Evolutionary conservation across 2,888 invertebrate genomes (phyloP), one percentile per base, ranked within the genome.

Genomic region (Clusia tigrina): DNA sequence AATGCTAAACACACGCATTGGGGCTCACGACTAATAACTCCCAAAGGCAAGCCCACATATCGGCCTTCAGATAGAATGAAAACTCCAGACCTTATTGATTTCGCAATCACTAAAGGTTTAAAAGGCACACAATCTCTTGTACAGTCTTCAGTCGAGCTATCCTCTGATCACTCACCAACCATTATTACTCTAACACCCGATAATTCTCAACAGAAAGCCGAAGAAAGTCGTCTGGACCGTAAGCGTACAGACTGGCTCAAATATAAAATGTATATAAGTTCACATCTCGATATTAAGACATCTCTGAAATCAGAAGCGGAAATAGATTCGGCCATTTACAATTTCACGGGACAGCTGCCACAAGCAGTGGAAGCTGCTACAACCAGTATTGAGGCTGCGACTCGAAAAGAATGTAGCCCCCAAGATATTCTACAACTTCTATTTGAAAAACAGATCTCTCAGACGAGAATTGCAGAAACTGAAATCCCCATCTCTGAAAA

Each of bases 41-140:
- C 42, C 6, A 42, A 42, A 42, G 42, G 53, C 17, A 53, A 15
- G 2, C 53, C 53, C 2, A 53, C 53, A 24, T 53, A 53, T 15
- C 24, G 53, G 53, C 53, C 53, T 10, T 23, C 24, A 53, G 24
- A 53, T 18, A 23, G 24, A 23, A 10, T 10, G 1, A 53, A 53
- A 15, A 22, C 17, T 5, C 53, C 53, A 23, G 51, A 51, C 22
- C 20, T 51, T 23, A 51, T 51, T 51, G 51, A 51, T 23, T 51
- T 51, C 22, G 51, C 51, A 20, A 20, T 51, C 3, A 51, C 5
- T 9, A 51, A 23, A n/a, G 15, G 6, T 2, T 12, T 32, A 18
- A 54, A 54, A 22, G 3, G 5, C 22, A 18, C 15, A n/a, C 22
- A 42, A 6, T 15, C n/a, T 2, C 6, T 3, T 15, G n/a, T 42